Base-by-base conservation (phyloP, 1,140 invertebrate species). In the Drepana arcuata region DNA sequence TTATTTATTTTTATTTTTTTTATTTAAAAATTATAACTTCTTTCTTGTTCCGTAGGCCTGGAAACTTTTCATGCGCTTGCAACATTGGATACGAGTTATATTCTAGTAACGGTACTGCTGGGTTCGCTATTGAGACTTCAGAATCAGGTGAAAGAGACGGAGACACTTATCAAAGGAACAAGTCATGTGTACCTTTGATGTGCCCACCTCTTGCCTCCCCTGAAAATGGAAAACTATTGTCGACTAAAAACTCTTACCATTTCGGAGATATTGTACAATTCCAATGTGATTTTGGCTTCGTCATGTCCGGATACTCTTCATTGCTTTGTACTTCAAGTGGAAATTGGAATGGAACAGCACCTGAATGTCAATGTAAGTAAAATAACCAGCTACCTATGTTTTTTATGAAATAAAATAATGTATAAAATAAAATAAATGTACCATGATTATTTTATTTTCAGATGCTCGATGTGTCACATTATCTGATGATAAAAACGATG, bases 221-320 rank as follows among this genome's bases (percentile, higher is more conserved):
- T 0, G 92, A 95, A 68, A 97, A 99, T 83, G 96, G 96, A 27
- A 87, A 93, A 52, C 80, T 98, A 21, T 72, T 99, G 9, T 91
- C 94, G 0, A 95, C 93, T 1, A 92, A 92, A 57, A 84, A 85
- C 15, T 86, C 90, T 50, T 96, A 93, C 75, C 93, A 96, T 54
- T 98, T 95, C 74, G 95, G 95, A 0, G 96, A 98, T 72, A 80
- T 94, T 16, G 91, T 97, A 0, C 90, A 88, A 40, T 99, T 98
- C 86, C 93, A 95, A 64, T 99, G 97, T 75, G 89, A 97, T 56
- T 97, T 98, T 79, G 97, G 97, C 7, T 97, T 95, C 70, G 91
- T 97, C 3, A 91, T 98, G 86, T 88, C 90, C 48, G 96, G 96
- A 30, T 90, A 91, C 28, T 88, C 92, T 1, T 89, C 91, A 14